These are phyloP conservation scores for Apaloderma vittatum DNA, from an alignment of 2,113 vertebrate species.

Conservation along the genomic window DNA sequence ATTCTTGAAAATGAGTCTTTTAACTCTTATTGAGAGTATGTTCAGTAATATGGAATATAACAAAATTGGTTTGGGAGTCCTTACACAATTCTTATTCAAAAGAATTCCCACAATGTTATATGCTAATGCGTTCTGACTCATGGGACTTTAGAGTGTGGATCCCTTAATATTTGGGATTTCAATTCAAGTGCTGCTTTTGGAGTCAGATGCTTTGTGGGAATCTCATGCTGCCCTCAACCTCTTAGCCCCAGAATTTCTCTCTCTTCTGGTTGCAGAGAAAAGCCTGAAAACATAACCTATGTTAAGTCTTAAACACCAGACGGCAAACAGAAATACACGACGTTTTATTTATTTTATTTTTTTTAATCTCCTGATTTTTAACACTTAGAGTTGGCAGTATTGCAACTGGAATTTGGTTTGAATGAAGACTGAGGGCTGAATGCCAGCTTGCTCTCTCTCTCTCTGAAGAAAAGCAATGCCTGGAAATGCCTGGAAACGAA, in stretches of 20 bases:
- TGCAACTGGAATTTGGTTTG: slow-evolving; percentile 65
- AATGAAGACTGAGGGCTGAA: slow-evolving; percentile 57
- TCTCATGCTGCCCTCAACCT: background rate
- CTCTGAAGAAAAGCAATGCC: slow-evolving; percentile 39
- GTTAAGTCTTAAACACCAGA: slow-evolving; percentile 63
- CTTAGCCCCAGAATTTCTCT: background rate
- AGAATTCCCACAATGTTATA: background rate
- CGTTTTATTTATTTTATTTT: background rate
- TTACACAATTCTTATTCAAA: background rate
- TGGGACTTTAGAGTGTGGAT: background rate
- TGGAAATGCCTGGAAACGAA: slow-evolving; percentile 38
- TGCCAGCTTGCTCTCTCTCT: slow-evolving; percentile 10
- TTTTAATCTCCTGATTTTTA: slow-evolving; percentile 56
- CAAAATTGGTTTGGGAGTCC: background rate
- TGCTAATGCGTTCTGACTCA: background rate
- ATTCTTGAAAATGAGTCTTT: background rate
- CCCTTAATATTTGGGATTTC: background rate
- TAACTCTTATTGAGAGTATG: background rate
- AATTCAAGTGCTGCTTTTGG: background rate
- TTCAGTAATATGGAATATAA: background rate
- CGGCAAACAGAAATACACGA: slow-evolving; percentile 56
- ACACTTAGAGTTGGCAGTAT: slow-evolving; percentile 53
- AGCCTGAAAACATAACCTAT: slow-evolving; percentile 44
- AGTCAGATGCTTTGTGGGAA: background rate
- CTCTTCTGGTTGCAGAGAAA: slow-evolving; percentile 11